Evolutionary conservation across 2,113 vertebrate genomes (phyloP), one percentile per base, ranked within the genome.

Genomic region (Centropus unirufus): DNA sequence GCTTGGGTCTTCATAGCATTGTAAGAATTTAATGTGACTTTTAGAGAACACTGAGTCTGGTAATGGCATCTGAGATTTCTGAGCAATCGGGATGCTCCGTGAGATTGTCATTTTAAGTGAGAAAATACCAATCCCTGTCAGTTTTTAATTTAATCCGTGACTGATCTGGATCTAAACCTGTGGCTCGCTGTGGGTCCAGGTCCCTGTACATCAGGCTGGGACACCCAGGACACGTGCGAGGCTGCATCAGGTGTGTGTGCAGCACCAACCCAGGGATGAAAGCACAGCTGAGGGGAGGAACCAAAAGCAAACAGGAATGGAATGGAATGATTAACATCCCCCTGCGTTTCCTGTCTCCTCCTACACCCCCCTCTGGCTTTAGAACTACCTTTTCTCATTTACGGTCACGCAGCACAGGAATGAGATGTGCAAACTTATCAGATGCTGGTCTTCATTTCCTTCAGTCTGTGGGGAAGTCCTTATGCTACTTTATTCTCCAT

Each of bases 101-200:
- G 73, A 92, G 79, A 24, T 26, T 95, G 85, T 70, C 64, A 68
- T 77, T 95, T 83, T 21, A 49, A 87, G 62, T 29, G 21, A 61
- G 66, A 81, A 70, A 80, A 63, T 36, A 75, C 52, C 62, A 30
- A 90, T 57, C 21, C 5, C 76, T 76, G 64, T 40, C 92, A 89
- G 47, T 63, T 94, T 83, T 83, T 78, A 76, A 95, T 90, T 95
- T 96, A 92, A 95, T 21, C 90, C 86, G 26, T 90, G 81, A 36
- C 87, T 92, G 91, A 52, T 79, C 87, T 86, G 87, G 42, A 92
- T 91, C 87, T 77, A 26, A 46, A 66, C 0, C 19, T 4, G 40
- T 34, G 54, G 34, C 62, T 66, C 80, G 2, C 17, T 6, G 36
- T 32, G 87, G 3, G 27, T 51, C 18, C 75, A 14, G 70, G 11